Percentiles rank a stretch among this genome's conserved stretches.
These are phyloP conservation scores for Chloebia gouldiae DNA, from an alignment of 2,113 vertebrate species.

Conservation along the genomic window DNA sequence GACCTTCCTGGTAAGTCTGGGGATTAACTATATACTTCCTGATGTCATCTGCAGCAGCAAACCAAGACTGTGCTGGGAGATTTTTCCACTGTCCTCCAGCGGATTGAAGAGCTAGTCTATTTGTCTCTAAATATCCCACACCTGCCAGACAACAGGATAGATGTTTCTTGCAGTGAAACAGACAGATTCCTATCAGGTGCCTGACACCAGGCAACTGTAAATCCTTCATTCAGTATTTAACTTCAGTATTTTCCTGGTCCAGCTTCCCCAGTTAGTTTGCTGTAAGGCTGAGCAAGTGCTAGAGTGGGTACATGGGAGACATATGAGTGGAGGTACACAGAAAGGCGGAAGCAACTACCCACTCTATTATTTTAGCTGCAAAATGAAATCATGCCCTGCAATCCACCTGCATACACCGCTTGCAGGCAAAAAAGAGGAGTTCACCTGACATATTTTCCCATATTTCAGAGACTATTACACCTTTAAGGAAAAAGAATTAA, in stretches of 20 bases:
- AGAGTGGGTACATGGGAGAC: neutral
- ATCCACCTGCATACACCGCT: neutral
- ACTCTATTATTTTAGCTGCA: neutral
- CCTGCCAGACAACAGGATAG: neutral
- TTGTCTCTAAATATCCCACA: neutral
- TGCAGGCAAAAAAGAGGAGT: neutral
- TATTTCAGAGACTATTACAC: neutral
- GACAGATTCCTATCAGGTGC: neutral
- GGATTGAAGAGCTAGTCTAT: neutral
- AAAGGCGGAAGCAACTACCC: neutral
- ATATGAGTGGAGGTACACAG: neutral
- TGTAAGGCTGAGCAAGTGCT: neutral
- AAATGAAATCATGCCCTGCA: neutral
- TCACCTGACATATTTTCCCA: neutral
- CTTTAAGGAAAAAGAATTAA: neutral
- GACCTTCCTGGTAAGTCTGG: neutral
- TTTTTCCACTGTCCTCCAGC: neutral
- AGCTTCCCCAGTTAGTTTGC: neutral
- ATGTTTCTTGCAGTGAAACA: neutral
- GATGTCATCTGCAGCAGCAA: neutral
- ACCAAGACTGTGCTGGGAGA: neutral
- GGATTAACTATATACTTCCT: conserved; percentile 30
- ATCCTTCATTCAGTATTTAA: neutral
- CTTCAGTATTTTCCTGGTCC: neutral
- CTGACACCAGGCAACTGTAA: neutral